Evolutionary conservation across 1,140 invertebrate genomes (phyloP).

Genomic region (Matsumurasca onukii): DNA sequence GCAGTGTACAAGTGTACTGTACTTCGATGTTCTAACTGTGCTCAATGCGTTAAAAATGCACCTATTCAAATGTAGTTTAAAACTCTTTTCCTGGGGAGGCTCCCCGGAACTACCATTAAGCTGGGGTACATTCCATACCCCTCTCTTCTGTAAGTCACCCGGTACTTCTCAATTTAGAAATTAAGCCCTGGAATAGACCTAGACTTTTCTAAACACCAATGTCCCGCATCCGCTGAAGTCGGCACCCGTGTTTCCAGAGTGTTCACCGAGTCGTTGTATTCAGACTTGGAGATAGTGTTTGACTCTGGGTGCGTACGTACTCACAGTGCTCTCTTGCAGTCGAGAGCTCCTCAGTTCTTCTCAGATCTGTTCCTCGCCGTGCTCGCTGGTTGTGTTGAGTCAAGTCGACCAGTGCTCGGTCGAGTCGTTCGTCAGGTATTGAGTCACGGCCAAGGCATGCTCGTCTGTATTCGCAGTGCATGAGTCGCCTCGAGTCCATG

Average conservation of each 20-base stretch:
- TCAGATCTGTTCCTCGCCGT: conserved; percentile 42
- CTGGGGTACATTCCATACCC: too few species aligned
- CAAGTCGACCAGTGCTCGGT: conserved; percentile 43
- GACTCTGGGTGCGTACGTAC: conserved; percentile 48
- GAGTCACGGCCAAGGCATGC: background rate
- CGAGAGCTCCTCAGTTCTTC: conserved; percentile 50
- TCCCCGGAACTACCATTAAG: too few species aligned
- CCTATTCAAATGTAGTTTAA: too few species aligned
- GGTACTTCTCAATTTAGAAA: too few species aligned
- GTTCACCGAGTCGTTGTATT: conserved; percentile 50
- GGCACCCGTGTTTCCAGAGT: conserved; percentile 49
- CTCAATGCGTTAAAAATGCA: too few species aligned
- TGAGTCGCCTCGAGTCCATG: background rate
- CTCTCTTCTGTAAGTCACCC: too few species aligned
- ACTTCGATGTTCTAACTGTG: too few species aligned
- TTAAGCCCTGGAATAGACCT: too few species aligned
- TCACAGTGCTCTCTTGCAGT: conserved; percentile 50
- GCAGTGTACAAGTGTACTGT: too few species aligned
- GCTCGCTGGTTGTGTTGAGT: conserved; percentile 46
- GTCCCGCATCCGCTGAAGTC: too few species aligned
- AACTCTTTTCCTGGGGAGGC: too few species aligned
- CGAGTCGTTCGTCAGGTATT: conserved; percentile 48
- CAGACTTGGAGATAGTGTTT: conserved; percentile 52
- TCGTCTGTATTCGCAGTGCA: background rate
- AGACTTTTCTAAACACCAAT: too few species aligned